A percentile compares a stretch with the other conserved stretches of the same genome.
Conservation (phyloP, 2,888 invertebrate genomes). For the Stenoptilia bipunctidactyla region DNA sequence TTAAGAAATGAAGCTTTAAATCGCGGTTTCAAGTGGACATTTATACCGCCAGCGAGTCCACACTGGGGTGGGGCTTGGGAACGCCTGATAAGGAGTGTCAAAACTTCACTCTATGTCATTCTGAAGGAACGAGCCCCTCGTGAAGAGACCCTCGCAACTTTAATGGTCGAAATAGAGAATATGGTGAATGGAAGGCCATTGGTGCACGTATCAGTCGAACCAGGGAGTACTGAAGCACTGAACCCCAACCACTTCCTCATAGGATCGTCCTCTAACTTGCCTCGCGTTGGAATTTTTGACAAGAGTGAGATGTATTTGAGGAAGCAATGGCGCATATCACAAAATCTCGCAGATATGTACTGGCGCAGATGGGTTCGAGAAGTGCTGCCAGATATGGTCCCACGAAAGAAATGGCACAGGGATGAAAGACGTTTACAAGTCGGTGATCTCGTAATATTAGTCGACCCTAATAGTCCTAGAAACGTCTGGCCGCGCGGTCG, state of each 20-base stretch:
- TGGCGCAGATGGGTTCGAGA: background rate
- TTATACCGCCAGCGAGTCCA: conserved; percentile 11
- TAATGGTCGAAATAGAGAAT: conserved; percentile 6
- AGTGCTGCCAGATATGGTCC: too few relatives aligned
- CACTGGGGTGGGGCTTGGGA: conserved; percentile 14
- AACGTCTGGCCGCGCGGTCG: too few relatives aligned
- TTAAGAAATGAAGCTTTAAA: conserved; percentile 4
- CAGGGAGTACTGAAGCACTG: conserved; percentile 14
- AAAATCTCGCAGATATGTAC: background rate
- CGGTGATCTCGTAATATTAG: too few relatives aligned
- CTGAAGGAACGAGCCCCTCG: conserved; percentile 8
- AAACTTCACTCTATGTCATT: conserved; percentile 7
- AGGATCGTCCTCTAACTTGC: background rate
- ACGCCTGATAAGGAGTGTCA: conserved; percentile 9
- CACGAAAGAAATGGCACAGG: too few relatives aligned
- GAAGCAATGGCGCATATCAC: background rate
- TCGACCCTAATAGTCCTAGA: too few relatives aligned
- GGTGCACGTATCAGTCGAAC: conserved; percentile 19
- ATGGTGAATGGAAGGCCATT: conserved; percentile 13
- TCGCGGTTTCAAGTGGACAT: conserved; percentile 7
- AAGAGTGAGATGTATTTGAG: background rate
- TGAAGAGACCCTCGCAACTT: conserved; percentile 6
- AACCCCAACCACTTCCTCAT: conserved; percentile 18
- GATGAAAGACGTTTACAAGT: too few relatives aligned
- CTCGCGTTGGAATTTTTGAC: background rate